Evolutionary conservation across 23 tunicate species (phyloP).

Genomic region (Trididemnum miniatum): DNA sequence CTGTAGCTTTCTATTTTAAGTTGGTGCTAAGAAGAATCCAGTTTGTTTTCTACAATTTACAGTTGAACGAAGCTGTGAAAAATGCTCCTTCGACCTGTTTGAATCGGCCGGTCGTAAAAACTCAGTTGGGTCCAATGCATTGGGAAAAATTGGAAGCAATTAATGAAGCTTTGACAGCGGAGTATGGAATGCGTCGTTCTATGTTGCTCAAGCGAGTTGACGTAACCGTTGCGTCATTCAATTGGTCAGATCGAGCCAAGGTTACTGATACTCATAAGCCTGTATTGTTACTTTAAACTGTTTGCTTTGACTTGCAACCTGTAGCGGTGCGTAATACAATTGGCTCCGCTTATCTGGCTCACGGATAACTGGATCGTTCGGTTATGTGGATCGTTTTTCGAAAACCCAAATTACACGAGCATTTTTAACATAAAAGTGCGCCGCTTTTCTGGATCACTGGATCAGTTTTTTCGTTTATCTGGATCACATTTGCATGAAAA

Average conservation of each 20-base stretch:
- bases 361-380: conserved; percentile 39
- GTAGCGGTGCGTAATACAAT: no score
- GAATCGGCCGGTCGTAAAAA: conserved; percentile 61
- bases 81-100: conserved; percentile 29
- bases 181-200: conserved; percentile 59
- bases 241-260: conserved; percentile 90
- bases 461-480: conserved; percentile 19
- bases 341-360: conserved; percentile 38
- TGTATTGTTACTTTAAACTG: no score
- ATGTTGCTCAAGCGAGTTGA: conserved; percentile 88
- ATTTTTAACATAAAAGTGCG: conserved; percentile 20
- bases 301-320: no score
- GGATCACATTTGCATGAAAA: conserved; percentile 36
- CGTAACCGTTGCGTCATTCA: conserved; percentile 76
- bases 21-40: no score
- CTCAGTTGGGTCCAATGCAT: conserved; percentile 63
- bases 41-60: neutral
- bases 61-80: conserved; percentile 40
- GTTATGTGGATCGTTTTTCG: conserved; percentile 35
- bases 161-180: conserved; percentile 45
- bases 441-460: conserved; percentile 38
- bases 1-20: no score
- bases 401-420: conserved; percentile 16
- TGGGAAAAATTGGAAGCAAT: conserved; percentile 68
- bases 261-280: conserved; percentile 28